Percentiles rank a stretch among this genome's conserved stretches.
phyloP scores from a whole-genome alignment of 1,140 invertebrate genomes.

The Mylabris phalerata region DNA sequence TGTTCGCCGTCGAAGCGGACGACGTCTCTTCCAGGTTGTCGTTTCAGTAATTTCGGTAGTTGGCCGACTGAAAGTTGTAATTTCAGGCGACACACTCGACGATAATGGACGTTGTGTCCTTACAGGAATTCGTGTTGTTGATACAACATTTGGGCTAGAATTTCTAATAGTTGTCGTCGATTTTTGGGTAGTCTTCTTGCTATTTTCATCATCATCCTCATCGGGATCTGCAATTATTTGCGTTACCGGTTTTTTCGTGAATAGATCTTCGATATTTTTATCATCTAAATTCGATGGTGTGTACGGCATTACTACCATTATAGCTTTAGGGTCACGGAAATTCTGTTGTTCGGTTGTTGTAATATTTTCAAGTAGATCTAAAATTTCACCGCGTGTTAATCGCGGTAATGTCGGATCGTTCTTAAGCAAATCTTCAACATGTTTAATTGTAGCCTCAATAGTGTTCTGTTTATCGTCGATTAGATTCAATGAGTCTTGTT shows the following conservation, averaged over 20 bases:
- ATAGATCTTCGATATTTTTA: slow-evolving; percentile 45
- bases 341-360: slow-evolving; percentile 40
- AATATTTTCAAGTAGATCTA: slow-evolving; percentile 50
- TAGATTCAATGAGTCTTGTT: too few species aligned
- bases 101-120: background rate
- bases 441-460: slow-evolving; percentile 49
- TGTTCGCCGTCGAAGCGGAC: background rate
- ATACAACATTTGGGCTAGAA: background rate
- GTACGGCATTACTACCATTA: slow-evolving; percentile 52
- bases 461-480: background rate
- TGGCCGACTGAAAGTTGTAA: background rate
- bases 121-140: background rate
- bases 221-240: slow-evolving; percentile 39
- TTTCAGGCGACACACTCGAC: background rate
- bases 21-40: too few species aligned
- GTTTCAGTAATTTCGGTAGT: background rate
- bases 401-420: slow-evolving; percentile 47
- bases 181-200: slow-evolving; percentile 2
- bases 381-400: slow-evolving; percentile 48
- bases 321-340: slow-evolving; percentile 37
- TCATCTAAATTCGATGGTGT: slow-evolving; percentile 39
- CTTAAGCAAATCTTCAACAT: slow-evolving; percentile 48
- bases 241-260: slow-evolving; percentile 49
- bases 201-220: slow-evolving; percentile 9
- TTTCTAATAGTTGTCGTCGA: slow-evolving; percentile 1